A percentile compares a stretch with the other conserved stretches of the same genome.
These are phyloP conservation scores for Sinhomidia bicolor DNA, from an alignment of 2,888 invertebrate genomes.

Conservation along the genomic window DNA sequence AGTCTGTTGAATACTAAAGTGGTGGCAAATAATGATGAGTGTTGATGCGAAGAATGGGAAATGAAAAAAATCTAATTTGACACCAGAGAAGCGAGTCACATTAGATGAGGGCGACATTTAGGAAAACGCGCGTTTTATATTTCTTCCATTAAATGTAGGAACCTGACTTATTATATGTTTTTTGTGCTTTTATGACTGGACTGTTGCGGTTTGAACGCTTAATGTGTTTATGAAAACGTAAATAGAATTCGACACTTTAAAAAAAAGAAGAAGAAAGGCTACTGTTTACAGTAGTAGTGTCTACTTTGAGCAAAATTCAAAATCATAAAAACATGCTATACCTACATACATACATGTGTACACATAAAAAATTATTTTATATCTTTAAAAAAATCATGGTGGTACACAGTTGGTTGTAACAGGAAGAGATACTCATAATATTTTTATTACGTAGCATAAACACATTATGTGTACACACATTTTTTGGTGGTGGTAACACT, in stretches of 20 bases:
- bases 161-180: too few relatives aligned
- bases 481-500: too few relatives aligned
- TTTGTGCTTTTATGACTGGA: neutral
- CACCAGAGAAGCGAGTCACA: slow-evolving; percentile 22
- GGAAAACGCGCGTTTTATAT: neutral
- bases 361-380: too few relatives aligned
- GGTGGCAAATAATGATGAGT: slow-evolving; percentile 17
- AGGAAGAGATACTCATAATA: neutral
- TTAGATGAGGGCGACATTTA: neutral
- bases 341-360: too few relatives aligned
- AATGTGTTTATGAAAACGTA: neutral
- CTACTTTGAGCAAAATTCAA: too few relatives aligned
- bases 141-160: neutral
- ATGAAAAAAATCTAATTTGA: slow-evolving; percentile 58
- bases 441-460: too few relatives aligned
- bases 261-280: neutral
- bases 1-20: neutral
- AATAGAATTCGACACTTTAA: neutral
- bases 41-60: slow-evolving; percentile 41
- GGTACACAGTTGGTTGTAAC: neutral
- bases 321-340: too few relatives aligned
- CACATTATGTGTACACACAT: too few relatives aligned
- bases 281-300: too few relatives aligned
- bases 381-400: neutral
- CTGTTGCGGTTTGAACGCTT: neutral